Percentiles rank a stretch among this genome's conserved stretches.
These are phyloP conservation scores for Oophaga pumilio DNA, from an alignment of 2,113 vertebrate genomes.

Conservation along the genomic window DNA sequence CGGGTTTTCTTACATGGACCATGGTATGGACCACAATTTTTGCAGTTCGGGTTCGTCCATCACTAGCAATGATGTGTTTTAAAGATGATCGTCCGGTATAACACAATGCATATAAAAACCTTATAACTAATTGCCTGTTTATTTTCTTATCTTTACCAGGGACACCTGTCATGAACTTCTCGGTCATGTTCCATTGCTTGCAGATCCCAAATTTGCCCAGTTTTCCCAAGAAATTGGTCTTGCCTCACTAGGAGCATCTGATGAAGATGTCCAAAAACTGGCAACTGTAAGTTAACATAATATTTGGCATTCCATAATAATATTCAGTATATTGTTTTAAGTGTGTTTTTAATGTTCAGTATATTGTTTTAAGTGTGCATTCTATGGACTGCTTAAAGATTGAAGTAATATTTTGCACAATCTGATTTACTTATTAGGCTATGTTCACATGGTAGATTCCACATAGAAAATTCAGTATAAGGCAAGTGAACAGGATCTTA, in stretches of 20 bases:
- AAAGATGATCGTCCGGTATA: background rate
- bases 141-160: conserved; percentile 68
- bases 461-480: no score
- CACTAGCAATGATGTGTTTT: background rate
- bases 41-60: no score
- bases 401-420: background rate
- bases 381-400: background rate
- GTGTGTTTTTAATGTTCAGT: background rate
- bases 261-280: conserved; percentile 95
- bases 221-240: conserved; percentile 98
- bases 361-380: background rate
- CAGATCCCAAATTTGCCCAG: conserved; percentile 95
- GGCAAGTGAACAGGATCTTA: no score
- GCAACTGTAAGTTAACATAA: conserved; percentile 85
- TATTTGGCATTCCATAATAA: background rate
- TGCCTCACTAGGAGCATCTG: conserved; percentile 91
- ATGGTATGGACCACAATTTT: no score
- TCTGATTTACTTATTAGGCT: background rate
- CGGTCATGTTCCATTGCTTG: conserved; percentile 94
- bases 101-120: background rate
- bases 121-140: background rate
- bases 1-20: no score
- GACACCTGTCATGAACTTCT: conserved; percentile 96
- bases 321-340: background rate
- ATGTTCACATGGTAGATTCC: background rate